Percentiles rank a stretch among this genome's conserved stretches.
Conservation (phyloP, 2,797 vertebrate species). For the Onychomys arenicola region DNA sequence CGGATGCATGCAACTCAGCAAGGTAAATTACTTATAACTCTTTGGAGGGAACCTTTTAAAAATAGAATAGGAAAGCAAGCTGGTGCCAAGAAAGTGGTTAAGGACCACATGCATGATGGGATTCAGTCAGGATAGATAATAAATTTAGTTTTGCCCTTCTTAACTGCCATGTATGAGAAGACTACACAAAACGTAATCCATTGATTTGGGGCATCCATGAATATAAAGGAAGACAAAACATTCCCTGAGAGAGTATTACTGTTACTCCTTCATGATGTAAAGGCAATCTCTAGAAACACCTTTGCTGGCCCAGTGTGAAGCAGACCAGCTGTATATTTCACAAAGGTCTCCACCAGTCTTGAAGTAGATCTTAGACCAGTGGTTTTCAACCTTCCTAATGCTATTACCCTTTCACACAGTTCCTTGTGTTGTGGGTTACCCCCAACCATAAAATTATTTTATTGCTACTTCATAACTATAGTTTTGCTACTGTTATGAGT, state of each 20-base stretch:
- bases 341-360: background rate
- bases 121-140: background rate
- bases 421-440: background rate
- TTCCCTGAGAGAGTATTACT: background rate
- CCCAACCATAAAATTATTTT: background rate
- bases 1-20: background rate
- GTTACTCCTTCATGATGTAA: background rate
- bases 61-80: background rate
- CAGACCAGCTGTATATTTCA: background rate
- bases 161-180: background rate
- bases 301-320: background rate
- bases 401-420: background rate
- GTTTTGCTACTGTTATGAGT: background rate
- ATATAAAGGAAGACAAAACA: background rate
- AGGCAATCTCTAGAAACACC: background rate
- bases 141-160: background rate
- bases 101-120: background rate
- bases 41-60: background rate
- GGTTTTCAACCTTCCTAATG: background rate
- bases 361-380: background rate
- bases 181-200: background rate
- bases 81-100: background rate
- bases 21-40: conserved; percentile 38
- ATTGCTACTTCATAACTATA: background rate
- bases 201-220: background rate